Base-by-base conservation (phyloP, 2,113 vertebrate genomes). In the Zosterops pallidus region DNA sequence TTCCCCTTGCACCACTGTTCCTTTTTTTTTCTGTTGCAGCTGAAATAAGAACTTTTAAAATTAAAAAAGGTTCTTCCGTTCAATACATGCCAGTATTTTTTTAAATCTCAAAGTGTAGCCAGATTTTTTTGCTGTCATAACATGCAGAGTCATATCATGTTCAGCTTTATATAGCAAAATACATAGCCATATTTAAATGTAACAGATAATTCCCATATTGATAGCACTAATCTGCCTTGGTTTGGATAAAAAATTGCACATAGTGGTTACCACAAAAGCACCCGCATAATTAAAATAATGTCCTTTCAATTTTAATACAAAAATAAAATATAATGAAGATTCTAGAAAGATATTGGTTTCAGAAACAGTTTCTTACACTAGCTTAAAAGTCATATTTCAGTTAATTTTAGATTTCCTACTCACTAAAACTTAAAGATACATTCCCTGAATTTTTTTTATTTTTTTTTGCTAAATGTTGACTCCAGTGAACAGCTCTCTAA, bases 401-500 rank as follows among this genome's bases (percentile, higher is more conserved):
- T 97, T 97, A 97, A 98, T 97, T 98, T 97, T 93, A 97, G 93
- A 97, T 97, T 88, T 91, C 72, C 72, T 93, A 85, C 96, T 95
- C 86, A 94, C 76, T 88, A 93, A 97, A 98, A 97, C 83, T 98
- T 98, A 98, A 98, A 98, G 96, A 98, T 95, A 98, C 92, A 96
- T 93, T 81, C 96, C 88, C 88, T 79, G 96, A 90, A 24, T 49
- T 19, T 26, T 41, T 79, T 63, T 83, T 37, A 9, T 37, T 37
- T 91, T 71, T 86, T 77, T 95, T 88, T 94, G 20, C 97, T 98
- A 97, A 97, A 96, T 96, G 97, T 97, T 98, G 98, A 98, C 98
- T 98, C 96, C 98, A 97, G 97, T 81, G 97, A 98, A 98, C 97
- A 98, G 98, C 98, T 98, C 98, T 98, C 98, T 97, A 97, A 98